phyloP scores from a whole-genome alignment of 2,113 vertebrate genomes.

The Vanacampus margaritifer region DNA sequence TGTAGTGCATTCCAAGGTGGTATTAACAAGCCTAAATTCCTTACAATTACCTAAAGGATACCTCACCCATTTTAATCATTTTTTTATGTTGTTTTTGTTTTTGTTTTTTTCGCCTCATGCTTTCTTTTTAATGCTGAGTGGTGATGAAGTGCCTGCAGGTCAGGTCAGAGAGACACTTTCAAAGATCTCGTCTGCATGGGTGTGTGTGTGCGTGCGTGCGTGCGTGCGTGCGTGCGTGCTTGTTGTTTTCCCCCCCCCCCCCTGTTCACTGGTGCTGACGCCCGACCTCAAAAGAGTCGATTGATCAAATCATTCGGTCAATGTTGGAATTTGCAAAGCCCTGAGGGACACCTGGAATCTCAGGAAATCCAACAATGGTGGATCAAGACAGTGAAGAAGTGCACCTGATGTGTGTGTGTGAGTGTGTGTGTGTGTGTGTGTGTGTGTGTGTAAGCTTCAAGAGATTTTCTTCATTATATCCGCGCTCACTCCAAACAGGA shows the following conservation, averaged over 20 bases:
- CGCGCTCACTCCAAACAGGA: slow-evolving; percentile 50
- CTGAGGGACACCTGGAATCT: slow-evolving; percentile 70
- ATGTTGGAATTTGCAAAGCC: slow-evolving; percentile 46
- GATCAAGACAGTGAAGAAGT: slow-evolving; percentile 37
- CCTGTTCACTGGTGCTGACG: slow-evolving; percentile 21
- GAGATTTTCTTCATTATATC: slow-evolving; percentile 36
- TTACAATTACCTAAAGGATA: slow-evolving; percentile 64
- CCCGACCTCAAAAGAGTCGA: slow-evolving; percentile 45
- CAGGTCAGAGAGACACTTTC: slow-evolving; percentile 50
- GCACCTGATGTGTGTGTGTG: slow-evolving; percentile 25
- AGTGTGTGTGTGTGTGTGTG: slow-evolving; percentile 6
- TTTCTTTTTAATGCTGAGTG: slow-evolving; percentile 38
- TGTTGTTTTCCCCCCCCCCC: not conserved
- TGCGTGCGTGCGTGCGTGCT: not conserved
- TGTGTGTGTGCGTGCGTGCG: not conserved
- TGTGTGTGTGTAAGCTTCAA: slow-evolving; percentile 25
- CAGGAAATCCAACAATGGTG: slow-evolving; percentile 68
- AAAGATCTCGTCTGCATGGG: slow-evolving; percentile 10
- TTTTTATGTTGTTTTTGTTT: slow-evolving; percentile 29
- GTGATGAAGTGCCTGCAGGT: slow-evolving; percentile 70
- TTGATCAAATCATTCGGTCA: slow-evolving; percentile 26
- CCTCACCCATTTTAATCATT: slow-evolving; percentile 61
- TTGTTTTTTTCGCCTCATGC: slow-evolving; percentile 44
- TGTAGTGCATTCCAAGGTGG: slow-evolving; percentile 77
- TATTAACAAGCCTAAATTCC: slow-evolving; percentile 69